Evolutionary conservation across 2,113 vertebrate genomes (phyloP), one percentile per base, ranked within the genome.

Genomic region (Casuarius casuarius): DNA sequence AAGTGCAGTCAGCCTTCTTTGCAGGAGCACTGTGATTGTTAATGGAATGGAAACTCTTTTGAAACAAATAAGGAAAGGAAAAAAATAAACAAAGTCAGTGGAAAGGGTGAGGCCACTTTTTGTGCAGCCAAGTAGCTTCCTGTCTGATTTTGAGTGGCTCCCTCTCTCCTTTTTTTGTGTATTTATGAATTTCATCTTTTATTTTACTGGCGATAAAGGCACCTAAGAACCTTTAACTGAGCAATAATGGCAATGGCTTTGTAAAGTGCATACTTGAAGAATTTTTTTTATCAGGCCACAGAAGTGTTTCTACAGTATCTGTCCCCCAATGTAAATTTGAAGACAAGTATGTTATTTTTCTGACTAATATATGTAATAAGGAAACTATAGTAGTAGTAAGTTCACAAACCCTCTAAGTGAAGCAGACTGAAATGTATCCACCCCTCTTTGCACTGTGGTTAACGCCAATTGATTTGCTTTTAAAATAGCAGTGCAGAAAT

Each of bases 21-120:
- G 49, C 29, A 48, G 78, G 74, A 91, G 88, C 65, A 40, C 72
- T 48, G 38, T 77, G 83, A 52, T 83, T 70, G 56, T 29, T 23
- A 52, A 22, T 85, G 86, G 79, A 91, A 93, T 92, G 79, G 83
- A 93, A 98, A 58, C 77, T 93, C 51, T 71, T 87, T 91, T 92
- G 81, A 96, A 97, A 94, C 86, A 97, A 96, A 90, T 59, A 95
- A 92, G 91, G 94, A 97, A 97, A 97, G 89, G 62, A 78, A 91
- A 84, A 91, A 73, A 65, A 89, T 90, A 96, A 96, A 96, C 95
- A 92, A 93, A 95, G 40, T 59, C 42, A 28, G 63, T 85, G 95
- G 94, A 94, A 98, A 96, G 96, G 97, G 96, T 35, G 96, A 94
- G 96, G 96, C 87, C 35, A 8, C 54, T 78, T 96, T 94, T 91